These are phyloP conservation scores for Fundulus diaphanus DNA, from an alignment of 2,797 vertebrate species.

Conservation along the genomic window DNA sequence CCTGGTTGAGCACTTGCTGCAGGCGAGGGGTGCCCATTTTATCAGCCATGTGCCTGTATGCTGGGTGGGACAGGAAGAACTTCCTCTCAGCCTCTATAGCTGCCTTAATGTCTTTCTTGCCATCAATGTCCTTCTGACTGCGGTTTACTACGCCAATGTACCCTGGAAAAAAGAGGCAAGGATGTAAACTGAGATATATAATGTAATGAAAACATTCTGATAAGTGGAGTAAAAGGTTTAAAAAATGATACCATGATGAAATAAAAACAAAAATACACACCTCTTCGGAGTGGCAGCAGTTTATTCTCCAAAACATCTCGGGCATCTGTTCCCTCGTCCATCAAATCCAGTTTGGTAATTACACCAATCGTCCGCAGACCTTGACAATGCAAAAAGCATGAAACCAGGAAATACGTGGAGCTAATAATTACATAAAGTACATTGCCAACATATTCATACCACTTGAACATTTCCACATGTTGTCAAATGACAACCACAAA, in stretches of 20 bases:
- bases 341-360: slow-evolving; percentile 96
- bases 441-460: not conserved
- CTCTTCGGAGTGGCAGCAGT: slow-evolving; percentile 80
- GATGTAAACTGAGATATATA: slow-evolving; percentile 10
- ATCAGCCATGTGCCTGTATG: slow-evolving; percentile 88
- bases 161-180: slow-evolving; percentile 67
- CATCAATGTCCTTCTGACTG: slow-evolving; percentile 93
- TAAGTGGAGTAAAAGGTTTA: not conserved
- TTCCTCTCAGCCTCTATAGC: slow-evolving; percentile 88
- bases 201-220: not conserved
- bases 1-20: slow-evolving; percentile 89
- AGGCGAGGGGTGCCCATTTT: slow-evolving; percentile 89
- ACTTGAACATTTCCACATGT: not conserved
- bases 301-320: slow-evolving; percentile 95
- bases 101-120: slow-evolving; percentile 89
- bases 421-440: not conserved
- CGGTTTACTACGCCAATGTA: slow-evolving; percentile 91
- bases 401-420: not conserved
- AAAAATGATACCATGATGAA: not conserved
- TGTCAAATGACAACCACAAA: not conserved
- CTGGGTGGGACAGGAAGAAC: slow-evolving; percentile 87
- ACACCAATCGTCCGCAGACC: slow-evolving; percentile 94
- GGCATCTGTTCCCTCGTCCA: slow-evolving; percentile 97
- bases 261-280: slow-evolving; percentile 48
- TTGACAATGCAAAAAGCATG: slow-evolving; percentile 49